Conservation (phyloP, 2,113 vertebrate species). For the Rhodinocichla rosea region DNA sequence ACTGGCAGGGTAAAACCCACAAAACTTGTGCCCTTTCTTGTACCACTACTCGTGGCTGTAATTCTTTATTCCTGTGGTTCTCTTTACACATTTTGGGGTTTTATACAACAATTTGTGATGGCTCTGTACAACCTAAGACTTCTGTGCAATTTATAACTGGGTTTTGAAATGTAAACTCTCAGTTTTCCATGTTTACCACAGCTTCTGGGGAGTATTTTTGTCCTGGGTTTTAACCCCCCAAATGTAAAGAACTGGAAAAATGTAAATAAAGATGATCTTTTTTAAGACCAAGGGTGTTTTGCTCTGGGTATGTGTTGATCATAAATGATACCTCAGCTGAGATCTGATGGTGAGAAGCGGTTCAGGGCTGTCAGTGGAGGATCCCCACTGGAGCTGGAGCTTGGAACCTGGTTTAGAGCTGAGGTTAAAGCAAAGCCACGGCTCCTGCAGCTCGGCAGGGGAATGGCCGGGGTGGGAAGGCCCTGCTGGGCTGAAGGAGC, state of each 20-base stretch:
- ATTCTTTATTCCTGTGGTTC: neutral
- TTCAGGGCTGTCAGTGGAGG: neutral
- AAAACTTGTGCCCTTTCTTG: neutral
- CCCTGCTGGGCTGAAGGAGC: accelerated
- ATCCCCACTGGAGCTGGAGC: neutral
- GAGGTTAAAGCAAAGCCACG: accelerated
- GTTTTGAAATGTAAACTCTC: neutral
- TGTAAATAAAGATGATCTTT: slow-evolving; percentile 32
- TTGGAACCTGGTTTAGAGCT: neutral
- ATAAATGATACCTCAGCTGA: neutral
- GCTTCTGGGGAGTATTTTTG: neutral
- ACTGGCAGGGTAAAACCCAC: neutral
- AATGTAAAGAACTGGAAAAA: neutral
- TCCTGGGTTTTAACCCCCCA: neutral
- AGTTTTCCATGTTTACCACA: neutral
- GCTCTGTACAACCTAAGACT: neutral
- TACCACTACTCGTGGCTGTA: neutral
- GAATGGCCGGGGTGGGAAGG: accelerated
- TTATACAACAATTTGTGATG: neutral
- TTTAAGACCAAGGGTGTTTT: neutral
- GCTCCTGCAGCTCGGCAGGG: neutral
- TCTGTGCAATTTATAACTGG: neutral
- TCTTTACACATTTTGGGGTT: neutral
- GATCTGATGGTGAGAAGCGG: accelerated
- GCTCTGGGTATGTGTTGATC: neutral